Evolutionary conservation across 2,113 vertebrate species (phyloP), one percentile per base, ranked within the genome.

Genomic region (Stigmatopora argus): DNA sequence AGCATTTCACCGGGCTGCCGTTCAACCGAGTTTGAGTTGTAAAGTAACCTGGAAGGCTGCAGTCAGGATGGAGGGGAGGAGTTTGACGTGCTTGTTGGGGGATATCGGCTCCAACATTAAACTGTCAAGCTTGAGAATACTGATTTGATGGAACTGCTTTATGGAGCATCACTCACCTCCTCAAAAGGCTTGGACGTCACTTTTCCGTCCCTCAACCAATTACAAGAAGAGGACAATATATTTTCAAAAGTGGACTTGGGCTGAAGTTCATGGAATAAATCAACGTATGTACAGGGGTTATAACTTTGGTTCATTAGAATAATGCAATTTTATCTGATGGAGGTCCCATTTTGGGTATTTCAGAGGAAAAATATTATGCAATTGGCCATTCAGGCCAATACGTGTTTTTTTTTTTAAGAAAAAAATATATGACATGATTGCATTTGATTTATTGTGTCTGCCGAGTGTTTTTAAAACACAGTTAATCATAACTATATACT

Each of bases 41-140:
- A 69, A 75, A 77, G 78, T 5, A 71, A 26, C 45, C 66, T 17
- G 11, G 78, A 56, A 48, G 31, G 0, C 67, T 69, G 65, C 72
- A 71, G 70, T 19, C 8, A 23, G 68, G 73, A 81, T 64, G 74
- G 74, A 86, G 82, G 85, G 88, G 86, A 78, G 86, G 82, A 85
- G 88, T 87, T 87, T 82, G 38, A 57, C 76, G 65, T 65, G 69
- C 75, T 56, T 58, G 69, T 71, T 34, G 58, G 75, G 58, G 60
- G 69, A 74, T 78, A 67, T 64, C 15, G 10, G 41, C 34, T 63
- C 72, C 69, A 70, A 78, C 79, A 76, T 74, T 79, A 75, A 83
- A 79, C 62, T 79, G 77, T 79, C n/a, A 63, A 49, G 44, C 44
- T 69, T 77, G 9, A 34, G 65, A 46, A 34, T 71, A 80, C 78